Base-by-base conservation (phyloP, 2,797 vertebrate genomes). In the Peromyscus attwateri region DNA sequence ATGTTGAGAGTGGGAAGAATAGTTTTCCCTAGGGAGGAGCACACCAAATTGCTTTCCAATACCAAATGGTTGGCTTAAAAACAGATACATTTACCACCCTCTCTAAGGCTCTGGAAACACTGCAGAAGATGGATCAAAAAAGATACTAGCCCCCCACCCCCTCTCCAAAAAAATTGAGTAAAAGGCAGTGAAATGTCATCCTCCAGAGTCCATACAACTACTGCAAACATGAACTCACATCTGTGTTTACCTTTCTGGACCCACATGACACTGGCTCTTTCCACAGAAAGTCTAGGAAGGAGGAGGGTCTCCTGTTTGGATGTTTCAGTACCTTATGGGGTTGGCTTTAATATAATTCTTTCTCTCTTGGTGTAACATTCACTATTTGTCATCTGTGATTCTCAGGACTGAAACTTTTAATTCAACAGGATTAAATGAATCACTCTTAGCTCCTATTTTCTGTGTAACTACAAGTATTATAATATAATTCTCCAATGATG, bases 341-440 rank as follows among this genome's bases (percentile, higher is more conserved):
- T 10, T 70, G 3, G 7, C 6, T 57, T 92, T 62, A 89, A 49
- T 29, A 25, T 4, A 46, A 25, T 60, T 71, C 6, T 31, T 82
- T 95, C 21, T 62, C 34, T 57, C 21, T 87, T 6, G 0, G 14
- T 82, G 66, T 43, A 90, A 37, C 52, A 83, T 94, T 93, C 25
- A 55, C 96, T 79, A 34, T 93, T 93, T 76, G 17, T 66, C 7
- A 52, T 89, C 92, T 93, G 92, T 80, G 40, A 90, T 62, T 91
- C 60, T 84, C 2, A 27, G 23, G 3, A 70, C 27, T 73, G n/a
- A 83, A 34, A n/a, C 4, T 17, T 82, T 91, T 91, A 82, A 84
- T 85, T 80, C 81, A 91, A 76, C n/a, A 40, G n/a, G 19, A 40
- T 40, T 40, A 17, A 85, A 70, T 29, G 25, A n/a, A 77, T 73